These are phyloP conservation scores for Dolichallabes microphthalmus DNA, from an alignment of 2,113 vertebrate genomes.

Conservation along the genomic window DNA sequence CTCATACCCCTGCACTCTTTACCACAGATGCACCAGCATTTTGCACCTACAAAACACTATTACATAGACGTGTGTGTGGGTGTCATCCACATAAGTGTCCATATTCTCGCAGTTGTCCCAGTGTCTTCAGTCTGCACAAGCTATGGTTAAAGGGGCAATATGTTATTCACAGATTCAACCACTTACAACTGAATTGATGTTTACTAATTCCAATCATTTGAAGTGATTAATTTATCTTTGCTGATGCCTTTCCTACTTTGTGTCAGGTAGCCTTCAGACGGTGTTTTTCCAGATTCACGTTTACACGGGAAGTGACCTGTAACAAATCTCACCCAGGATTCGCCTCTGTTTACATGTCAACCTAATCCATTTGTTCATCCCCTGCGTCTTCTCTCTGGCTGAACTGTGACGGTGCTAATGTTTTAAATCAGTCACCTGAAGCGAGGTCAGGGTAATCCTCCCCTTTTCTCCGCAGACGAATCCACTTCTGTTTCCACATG, in stretches of 20 bases:
- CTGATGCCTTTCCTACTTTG: not conserved
- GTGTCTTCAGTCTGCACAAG: not conserved
- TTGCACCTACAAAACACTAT: not conserved
- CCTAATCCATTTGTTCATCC: not conserved
- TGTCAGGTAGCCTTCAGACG: not conserved
- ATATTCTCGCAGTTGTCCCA: not conserved
- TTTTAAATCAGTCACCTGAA: not conserved
- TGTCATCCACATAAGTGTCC: not conserved
- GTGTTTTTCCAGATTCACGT: not conserved
- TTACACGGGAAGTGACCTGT: not conserved
- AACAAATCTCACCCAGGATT: not conserved
- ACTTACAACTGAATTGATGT: not conserved
- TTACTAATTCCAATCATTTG: not conserved
- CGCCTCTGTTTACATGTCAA: not conserved
- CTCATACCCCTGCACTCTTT: conserved; percentile 13
- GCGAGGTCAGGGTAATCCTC: not conserved
- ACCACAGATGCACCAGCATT: conserved; percentile 20
- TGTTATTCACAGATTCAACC: too few relatives aligned
- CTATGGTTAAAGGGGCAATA: not conserved
- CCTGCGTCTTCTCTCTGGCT: not conserved
- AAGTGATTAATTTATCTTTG: not conserved
- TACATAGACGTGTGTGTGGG: not conserved
- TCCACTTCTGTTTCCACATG: not conserved
- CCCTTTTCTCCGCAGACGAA: not conserved
- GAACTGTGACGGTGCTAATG: not conserved